These are phyloP conservation scores for Parotia lawesii DNA, from an alignment of 2,113 vertebrate species.

Conservation along the genomic window DNA sequence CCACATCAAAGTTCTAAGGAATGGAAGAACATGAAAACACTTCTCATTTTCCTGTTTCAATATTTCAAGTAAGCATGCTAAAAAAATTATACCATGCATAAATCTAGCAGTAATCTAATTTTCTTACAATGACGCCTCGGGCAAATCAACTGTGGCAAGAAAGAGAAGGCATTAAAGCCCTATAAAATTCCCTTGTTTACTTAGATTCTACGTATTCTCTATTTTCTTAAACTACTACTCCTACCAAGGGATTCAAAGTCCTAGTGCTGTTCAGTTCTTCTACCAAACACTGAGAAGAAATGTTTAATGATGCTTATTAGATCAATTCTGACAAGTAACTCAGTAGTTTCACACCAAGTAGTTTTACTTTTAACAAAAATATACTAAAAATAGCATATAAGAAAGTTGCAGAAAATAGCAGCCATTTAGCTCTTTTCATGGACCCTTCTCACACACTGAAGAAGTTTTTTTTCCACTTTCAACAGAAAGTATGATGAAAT, in stretches of 20 bases:
- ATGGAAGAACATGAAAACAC: background rate
- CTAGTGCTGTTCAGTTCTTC: background rate
- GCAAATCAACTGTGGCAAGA: background rate
- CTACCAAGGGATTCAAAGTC: background rate
- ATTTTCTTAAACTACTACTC: background rate
- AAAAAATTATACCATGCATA: background rate
- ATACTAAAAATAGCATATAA: background rate
- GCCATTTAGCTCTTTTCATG: background rate
- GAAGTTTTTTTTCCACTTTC: background rate
- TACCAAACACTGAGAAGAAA: background rate
- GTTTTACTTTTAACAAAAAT: background rate
- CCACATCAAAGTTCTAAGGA: background rate
- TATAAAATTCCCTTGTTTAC: background rate
- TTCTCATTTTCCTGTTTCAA: background rate
- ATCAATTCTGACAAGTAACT: background rate
- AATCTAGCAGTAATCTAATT: background rate
- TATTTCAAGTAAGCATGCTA: background rate
- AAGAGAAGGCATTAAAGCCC: background rate
- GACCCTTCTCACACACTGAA: background rate
- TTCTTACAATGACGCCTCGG: background rate
- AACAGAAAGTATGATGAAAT: background rate
- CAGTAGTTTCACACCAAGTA: background rate
- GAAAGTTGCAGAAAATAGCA: background rate
- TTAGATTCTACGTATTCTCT: background rate
- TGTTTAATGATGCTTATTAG: background rate